Percentiles rank a stretch among this genome's conserved stretches.
These are phyloP conservation scores for Volucella zonaria DNA, from an alignment of 2,888 invertebrate species.

Conservation along the genomic window DNA sequence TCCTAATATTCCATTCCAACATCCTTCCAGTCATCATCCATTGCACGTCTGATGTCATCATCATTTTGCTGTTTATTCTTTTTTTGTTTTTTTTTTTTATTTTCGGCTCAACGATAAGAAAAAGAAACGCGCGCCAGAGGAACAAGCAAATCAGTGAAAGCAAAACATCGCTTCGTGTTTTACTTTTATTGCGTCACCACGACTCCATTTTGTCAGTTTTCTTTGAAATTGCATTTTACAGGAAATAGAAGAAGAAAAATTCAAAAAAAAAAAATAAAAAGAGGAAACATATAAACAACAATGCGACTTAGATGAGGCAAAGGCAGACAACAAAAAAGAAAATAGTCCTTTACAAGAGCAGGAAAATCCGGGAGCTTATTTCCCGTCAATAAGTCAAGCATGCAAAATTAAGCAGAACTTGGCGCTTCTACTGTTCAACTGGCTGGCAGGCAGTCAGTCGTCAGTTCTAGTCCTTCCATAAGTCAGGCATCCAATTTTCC, in stretches of 20 bases:
- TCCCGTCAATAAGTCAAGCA: constrained; percentile 73
- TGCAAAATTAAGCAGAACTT: constrained; percentile 70
- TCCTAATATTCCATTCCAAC: constrained; percentile 54
- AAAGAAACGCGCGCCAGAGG: constrained; percentile 17
- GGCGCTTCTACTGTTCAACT: constrained; percentile 29
- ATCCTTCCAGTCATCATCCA: constrained; percentile 48
- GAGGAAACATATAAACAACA: constrained; percentile 35
- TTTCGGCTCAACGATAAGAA: constrained; percentile 33
- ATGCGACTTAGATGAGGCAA: background rate
- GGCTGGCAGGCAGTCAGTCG: constrained; percentile 46
- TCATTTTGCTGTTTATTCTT: background rate
- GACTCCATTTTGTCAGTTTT: constrained; percentile 46
- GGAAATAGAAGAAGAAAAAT: constrained; percentile 37
- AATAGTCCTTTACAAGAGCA: constrained; percentile 45
- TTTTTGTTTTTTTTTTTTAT: background rate
- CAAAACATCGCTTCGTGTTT: constrained; percentile 34
- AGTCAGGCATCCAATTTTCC: constrained; percentile 70
- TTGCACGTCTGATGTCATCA: constrained; percentile 23
- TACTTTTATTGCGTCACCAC: constrained; percentile 50
- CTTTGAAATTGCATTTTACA: constrained; percentile 66
- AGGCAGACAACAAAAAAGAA: background rate
- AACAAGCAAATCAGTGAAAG: constrained; percentile 67
- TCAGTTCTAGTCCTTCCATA: constrained; percentile 12
- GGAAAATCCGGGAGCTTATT: constrained; percentile 69
- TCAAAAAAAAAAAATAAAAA: background rate